A percentile compares a stretch with the other conserved stretches of the same genome.
Evolutionary conservation across 1,140 invertebrate genomes (phyloP).

Genomic region (Stegodyphus dumicola): DNA sequence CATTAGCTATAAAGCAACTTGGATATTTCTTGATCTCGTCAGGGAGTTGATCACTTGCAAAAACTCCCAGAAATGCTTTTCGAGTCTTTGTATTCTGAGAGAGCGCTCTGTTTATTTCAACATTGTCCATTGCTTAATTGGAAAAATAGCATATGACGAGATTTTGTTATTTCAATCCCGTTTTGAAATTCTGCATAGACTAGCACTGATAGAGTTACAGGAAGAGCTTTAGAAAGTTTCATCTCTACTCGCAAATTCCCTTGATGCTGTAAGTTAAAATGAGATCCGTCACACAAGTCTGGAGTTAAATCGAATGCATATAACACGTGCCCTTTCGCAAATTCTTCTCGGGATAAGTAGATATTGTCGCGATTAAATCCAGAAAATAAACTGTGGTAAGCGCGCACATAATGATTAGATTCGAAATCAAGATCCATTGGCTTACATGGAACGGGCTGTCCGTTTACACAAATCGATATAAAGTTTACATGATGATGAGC

Average conservation of each 20-base stretch:
- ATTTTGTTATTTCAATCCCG: constrained; percentile 6
- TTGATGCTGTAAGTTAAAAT: constrained; percentile 8
- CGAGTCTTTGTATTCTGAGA: not conserved
- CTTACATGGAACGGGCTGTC: not conserved
- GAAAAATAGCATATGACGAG: not conserved
- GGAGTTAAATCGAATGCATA: constrained; percentile 13
- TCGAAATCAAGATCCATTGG: constrained; percentile 2
- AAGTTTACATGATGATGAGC: constrained; percentile 5
- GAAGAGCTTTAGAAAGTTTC: not conserved
- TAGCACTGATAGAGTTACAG: not conserved
- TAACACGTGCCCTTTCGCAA: not conserved
- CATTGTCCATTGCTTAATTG: not conserved
- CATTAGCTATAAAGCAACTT: not conserved
- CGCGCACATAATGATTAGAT: constrained; percentile 6
- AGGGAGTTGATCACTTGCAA: not conserved
- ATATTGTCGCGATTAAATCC: constrained; percentile 3
- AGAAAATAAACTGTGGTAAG: not conserved
- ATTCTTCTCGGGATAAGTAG: constrained; percentile 3
- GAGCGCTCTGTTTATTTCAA: not conserved
- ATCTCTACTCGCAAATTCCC: constrained; percentile 8
- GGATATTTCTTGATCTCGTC: not conserved
- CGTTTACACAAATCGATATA: constrained; percentile 15
- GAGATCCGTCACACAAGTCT: not conserved
- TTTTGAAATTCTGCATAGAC: constrained; percentile 7
- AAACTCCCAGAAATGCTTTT: not conserved